Percentiles rank a stretch among this genome's conserved stretches.
These are phyloP conservation scores for Percopsis transmontana DNA, from an alignment of 2,113 vertebrate genomes.

Conservation along the genomic window DNA sequence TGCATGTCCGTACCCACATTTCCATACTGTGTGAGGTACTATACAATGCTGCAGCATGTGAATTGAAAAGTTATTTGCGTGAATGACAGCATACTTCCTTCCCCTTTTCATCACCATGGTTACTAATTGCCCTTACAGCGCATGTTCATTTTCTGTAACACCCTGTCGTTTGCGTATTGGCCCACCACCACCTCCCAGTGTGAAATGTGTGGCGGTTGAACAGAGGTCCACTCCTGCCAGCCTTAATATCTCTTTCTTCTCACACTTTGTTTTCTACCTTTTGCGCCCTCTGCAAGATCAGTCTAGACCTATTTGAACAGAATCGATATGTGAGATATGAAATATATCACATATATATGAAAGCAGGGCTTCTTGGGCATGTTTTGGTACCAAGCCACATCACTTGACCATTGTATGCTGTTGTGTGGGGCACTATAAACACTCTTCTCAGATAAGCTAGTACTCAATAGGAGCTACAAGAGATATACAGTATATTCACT, in stretches of 20 bases:
- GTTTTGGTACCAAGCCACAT: conserved; percentile 9
- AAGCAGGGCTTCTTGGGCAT: conserved; percentile 21
- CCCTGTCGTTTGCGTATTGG: conserved; percentile 19
- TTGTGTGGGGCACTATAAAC: background rate
- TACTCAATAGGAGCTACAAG: background rate
- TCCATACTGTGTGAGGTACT: conserved; percentile 2
- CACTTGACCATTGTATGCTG: background rate
- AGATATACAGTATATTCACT: background rate
- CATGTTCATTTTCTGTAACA: conserved; percentile 23
- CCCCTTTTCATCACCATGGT: conserved; percentile 48
- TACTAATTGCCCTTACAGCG: conserved; percentile 54
- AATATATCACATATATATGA: too few species aligned
- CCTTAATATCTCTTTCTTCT: background rate
- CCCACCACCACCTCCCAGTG: conserved; percentile 4
- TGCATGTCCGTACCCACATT: conserved; percentile 21
- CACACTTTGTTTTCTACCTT: background rate
- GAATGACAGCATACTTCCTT: conserved; percentile 20
- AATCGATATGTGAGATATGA: conserved; percentile 61
- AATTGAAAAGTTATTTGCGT: conserved; percentile 34
- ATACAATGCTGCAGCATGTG: conserved; percentile 4
- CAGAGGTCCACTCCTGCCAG: background rate
- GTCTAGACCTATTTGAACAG: conserved; percentile 53
- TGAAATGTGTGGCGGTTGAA: conserved; percentile 2
- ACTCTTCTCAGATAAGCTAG: background rate
- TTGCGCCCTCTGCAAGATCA: conserved; percentile 32